Conservation (phyloP, 2,888 invertebrate species). For the Pycnomerus fuliginosus region DNA sequence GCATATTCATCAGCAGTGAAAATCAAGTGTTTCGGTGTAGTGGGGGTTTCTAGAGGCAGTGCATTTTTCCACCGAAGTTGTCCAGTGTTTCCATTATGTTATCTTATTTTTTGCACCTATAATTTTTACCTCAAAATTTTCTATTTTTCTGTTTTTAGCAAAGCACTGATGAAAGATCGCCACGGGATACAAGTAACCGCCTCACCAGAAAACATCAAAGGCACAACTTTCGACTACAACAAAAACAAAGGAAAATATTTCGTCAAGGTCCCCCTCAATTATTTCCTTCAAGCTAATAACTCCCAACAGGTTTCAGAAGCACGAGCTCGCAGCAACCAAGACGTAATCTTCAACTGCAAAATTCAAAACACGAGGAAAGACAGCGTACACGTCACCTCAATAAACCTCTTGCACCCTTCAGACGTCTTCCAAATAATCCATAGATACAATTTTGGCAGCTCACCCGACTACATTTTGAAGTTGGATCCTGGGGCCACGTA, state of each 20-base stretch:
- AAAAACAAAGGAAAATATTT: slow-evolving; percentile 29
- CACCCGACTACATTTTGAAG: neutral
- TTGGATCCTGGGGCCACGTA: slow-evolving; percentile 27
- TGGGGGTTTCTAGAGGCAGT: too few relatives aligned
- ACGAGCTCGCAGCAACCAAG: slow-evolving; percentile 23
- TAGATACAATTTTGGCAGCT: slow-evolving; percentile 15
- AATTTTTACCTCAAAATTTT: too few relatives aligned
- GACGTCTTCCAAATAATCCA: slow-evolving; percentile 12
- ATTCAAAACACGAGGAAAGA: slow-evolving; percentile 31
- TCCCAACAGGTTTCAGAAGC: slow-evolving; percentile 31
- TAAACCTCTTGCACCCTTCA: slow-evolving; percentile 32
- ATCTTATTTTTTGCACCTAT: slow-evolving; percentile 1
- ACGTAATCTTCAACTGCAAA: slow-evolving; percentile 33
- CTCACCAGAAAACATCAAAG: slow-evolving; percentile 15
- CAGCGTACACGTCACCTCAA: slow-evolving; percentile 26
- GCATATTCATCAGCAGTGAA: too few relatives aligned
- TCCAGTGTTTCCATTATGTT: neutral
- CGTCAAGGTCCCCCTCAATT: slow-evolving; percentile 26
- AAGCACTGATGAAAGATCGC: slow-evolving; percentile 32
- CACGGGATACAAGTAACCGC: slow-evolving; percentile 33
- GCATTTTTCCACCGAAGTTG: too few relatives aligned
- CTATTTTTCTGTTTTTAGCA: slow-evolving; percentile 26
- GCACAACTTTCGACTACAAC: slow-evolving; percentile 5
- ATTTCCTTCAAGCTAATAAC: slow-evolving; percentile 7
- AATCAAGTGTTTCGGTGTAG: too few relatives aligned